Base-by-base conservation (phyloP, 1,140 invertebrate genomes). In the Micrasema minimum region DNA sequence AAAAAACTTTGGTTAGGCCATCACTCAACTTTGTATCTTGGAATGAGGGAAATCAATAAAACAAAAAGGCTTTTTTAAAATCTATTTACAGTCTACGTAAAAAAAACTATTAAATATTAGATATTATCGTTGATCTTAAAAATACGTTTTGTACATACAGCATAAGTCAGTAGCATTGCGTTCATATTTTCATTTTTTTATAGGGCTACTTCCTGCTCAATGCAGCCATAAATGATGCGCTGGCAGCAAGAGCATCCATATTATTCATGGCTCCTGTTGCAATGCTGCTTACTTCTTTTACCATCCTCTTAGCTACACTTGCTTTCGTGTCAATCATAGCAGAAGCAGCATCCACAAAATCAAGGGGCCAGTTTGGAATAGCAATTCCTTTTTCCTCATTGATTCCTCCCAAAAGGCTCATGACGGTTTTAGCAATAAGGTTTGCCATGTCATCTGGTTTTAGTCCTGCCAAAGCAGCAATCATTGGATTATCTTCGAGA, bases 311-410 rank as follows among this genome's bases (percentile, higher is more conserved):
- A 2, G 50, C 50, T 26, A 53, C 26, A 10, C n/a, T 53, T 22
- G 50, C 50, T 53, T 53, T 53, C 14, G 20, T 35, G 12, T 53
- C 50, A 14, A 53, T 53, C 50, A 53, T 16, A 4, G 50, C 50
- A 53, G 18, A 11, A 4, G 50, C 50, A 22, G 20, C 23, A 26
- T 26, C 50, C 23, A 53, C 50, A 16, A 53, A 35, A 14, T 53
- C 11, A 31, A 0, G 3, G 0, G 50, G 50, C 50, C 50, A 53
- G n/a, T 22, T 48, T 48, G 46, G 16, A 2, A 48, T 22, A 0
- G 23, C 26, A 26, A 11, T 16, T 16, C 18, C 20, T n/a, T 26
- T 53, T 2, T 35, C 23, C 10, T 7, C 4, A 26, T 53, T 53
- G n/a, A 26, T 2, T 31, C n/a, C 11, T 26, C 20, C 23, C 11